These are phyloP conservation scores for Polypterus senegalus DNA, from an alignment of 2,113 vertebrate genomes.

Conservation along the genomic window DNA sequence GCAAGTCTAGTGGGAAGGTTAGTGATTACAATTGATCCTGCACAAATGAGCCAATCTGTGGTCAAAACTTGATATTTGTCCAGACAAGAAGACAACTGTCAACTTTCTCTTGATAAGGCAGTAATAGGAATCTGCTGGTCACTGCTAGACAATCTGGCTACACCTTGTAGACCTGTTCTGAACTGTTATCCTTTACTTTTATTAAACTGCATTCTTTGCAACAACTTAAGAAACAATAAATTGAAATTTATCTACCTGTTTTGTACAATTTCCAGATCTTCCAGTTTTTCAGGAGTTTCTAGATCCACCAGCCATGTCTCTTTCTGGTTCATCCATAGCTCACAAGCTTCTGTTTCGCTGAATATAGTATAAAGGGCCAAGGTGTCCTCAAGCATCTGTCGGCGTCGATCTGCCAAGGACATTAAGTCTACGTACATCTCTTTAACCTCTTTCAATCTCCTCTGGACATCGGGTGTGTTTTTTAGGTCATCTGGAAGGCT, in stretches of 20 bases:
- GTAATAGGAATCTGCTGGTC: too few relatives aligned
- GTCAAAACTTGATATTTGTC: too few relatives aligned
- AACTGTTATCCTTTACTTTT: too few relatives aligned
- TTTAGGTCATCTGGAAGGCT: slow-evolving; percentile 68
- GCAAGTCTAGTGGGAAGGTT: too few relatives aligned
- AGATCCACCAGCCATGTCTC: slow-evolving; percentile 79
- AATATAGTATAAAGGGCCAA: slow-evolving; percentile 82
- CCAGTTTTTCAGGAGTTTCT: slow-evolving; percentile 75
- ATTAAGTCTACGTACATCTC: slow-evolving; percentile 68
- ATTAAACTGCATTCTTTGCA: neutral
- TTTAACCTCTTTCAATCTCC: slow-evolving; percentile 54
- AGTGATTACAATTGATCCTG: too few relatives aligned
- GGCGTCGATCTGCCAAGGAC: slow-evolving; percentile 59
- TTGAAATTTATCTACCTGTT: slow-evolving; percentile 58
- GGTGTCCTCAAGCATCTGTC: slow-evolving; percentile 69
- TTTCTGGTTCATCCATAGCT: slow-evolving; percentile 91
- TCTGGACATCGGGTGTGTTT: slow-evolving; percentile 70
- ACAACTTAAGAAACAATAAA: neutral
- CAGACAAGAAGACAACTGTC: too few relatives aligned
- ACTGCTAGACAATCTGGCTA: too few relatives aligned
- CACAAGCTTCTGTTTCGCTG: slow-evolving; percentile 84
- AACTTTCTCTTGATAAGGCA: too few relatives aligned
- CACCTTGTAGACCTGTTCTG: too few relatives aligned
- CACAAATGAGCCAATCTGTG: too few relatives aligned
- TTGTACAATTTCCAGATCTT: slow-evolving; percentile 85